Percentiles rank a stretch among this genome's conserved stretches.
Conservation (phyloP, 2,113 vertebrate genomes). For the Atherinomorus stipes region DNA sequence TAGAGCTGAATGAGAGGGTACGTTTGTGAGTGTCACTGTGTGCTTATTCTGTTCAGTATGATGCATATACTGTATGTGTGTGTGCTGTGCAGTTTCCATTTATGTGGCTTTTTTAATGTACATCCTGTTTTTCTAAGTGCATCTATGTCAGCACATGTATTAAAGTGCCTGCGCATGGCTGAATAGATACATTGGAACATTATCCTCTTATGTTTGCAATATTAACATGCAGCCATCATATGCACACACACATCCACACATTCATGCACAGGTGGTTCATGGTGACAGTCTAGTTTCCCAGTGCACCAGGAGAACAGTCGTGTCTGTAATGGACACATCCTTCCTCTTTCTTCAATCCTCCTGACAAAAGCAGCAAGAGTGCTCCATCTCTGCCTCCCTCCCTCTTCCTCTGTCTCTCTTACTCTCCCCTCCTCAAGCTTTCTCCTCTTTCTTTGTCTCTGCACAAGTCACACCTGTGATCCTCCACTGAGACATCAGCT, state of each 20-base stretch:
- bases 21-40: constrained; percentile 28
- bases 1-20: constrained; percentile 38
- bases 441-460: constrained; percentile 55
- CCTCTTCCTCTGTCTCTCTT: constrained; percentile 23
- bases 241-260: constrained; percentile 5
- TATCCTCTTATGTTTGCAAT: not conserved
- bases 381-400: constrained; percentile 44
- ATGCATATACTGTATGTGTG: constrained; percentile 25
- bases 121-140: not conserved
- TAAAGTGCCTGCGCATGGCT: constrained; percentile 1
- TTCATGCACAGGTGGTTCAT: constrained; percentile 58
- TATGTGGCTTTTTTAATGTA: not conserved
- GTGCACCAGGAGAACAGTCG: constrained; percentile 56
- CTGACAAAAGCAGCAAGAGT: constrained; percentile 57
- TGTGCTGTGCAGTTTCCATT: not conserved
- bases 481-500: constrained; percentile 55
- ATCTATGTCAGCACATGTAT: constrained; percentile 7
- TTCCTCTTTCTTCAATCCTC: constrained; percentile 62
- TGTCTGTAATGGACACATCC: constrained; percentile 71
- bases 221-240: not conserved
- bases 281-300: constrained; percentile 63
- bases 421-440: constrained; percentile 38
- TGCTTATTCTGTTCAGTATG: constrained; percentile 15
- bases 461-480: constrained; percentile 72
- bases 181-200: not conserved